Base-by-base conservation (phyloP, 2,888 invertebrate genomes). In the Encarsia formosa region DNA sequence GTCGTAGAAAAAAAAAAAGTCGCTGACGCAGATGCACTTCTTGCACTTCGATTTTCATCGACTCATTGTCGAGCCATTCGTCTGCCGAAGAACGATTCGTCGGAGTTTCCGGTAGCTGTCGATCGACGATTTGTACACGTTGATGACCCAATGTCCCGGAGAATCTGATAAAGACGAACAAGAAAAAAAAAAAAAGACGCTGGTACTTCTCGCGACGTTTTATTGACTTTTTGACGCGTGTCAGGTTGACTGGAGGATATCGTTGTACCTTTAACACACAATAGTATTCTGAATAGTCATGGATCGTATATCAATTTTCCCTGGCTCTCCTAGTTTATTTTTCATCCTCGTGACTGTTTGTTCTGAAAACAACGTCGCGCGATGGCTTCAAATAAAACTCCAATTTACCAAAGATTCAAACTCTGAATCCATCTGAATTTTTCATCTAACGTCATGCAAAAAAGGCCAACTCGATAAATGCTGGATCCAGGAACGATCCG, bases 61-160 rank as follows among this genome's bases (percentile, higher is more conserved):
- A 56, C 49, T 56, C 56, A 52, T 56, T 52, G 49, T 47, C 45
- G 49, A 56, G 52, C 49, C 46, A 52, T 56, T 23, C 37, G 46
- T 49, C 47, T 56, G 43, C 34, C 42, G 26, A n/a, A 29, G 32
- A 35, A 51, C 40, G 48, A 46, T 49, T 56, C 42, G 49, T 49
- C 45, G 24, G 20, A 41, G 46, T 49, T 56, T 56, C 56, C 56
- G 56, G 52, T 56, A 56, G 52, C 56, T 56, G 52, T 52, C 56
- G 45, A 16, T 41, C 19, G 35, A 38, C 45, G 24, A 55, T 55
- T 55, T 52, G 47, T 52, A 49, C 26, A 43, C 46, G 16, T 45
- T 49, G 52, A 52, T 52, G 49, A 35, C 11, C 49, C 49, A 52
- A 49, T 56, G 46, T 52, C 42, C 49, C 42, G 26, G 49, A 49